These are phyloP conservation scores for Uromys caudimaculatus DNA, from an alignment of 2,797 vertebrate genomes.

Conservation along the genomic window DNA sequence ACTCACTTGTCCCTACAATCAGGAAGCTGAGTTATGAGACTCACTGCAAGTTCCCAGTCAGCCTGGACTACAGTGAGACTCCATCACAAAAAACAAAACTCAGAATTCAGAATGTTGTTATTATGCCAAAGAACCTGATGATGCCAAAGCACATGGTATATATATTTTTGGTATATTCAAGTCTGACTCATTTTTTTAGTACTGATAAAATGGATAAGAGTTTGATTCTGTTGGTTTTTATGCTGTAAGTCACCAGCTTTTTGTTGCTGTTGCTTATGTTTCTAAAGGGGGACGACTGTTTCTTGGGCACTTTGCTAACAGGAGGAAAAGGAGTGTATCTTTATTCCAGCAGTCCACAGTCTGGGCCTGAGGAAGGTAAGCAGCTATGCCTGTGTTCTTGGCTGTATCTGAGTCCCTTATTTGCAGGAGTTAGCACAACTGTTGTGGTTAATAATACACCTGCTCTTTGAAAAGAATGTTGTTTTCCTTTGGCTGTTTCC, in stretches of 20 bases:
- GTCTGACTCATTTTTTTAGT: constrained; percentile 42
- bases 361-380: constrained; percentile 94
- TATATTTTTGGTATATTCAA: neutral
- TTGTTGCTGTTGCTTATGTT: constrained; percentile 29
- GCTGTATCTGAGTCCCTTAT: constrained; percentile 19
- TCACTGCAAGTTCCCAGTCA: neutral
- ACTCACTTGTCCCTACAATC: neutral
- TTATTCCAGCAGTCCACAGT: constrained; percentile 90
- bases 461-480: constrained; percentile 53
- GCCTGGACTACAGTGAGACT: neutral
- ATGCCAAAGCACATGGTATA: neutral
- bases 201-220: neutral
- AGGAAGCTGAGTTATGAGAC: neutral
- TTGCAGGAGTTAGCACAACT: neutral
- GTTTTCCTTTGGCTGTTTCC: constrained; percentile 26
- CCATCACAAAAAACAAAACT: neutral
- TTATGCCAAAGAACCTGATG: neutral
- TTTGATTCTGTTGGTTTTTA: constrained; percentile 38
- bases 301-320: constrained; percentile 92
- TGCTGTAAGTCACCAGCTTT: constrained; percentile 36
- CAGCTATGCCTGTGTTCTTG: neutral
- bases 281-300: constrained; percentile 90
- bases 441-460: constrained; percentile 48
- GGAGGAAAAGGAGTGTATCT: constrained; percentile 91
- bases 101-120: constrained; percentile 14